phyloP scores from a whole-genome alignment of 1,140 invertebrate species.

The Macrotrachela quadricornifera region DNA sequence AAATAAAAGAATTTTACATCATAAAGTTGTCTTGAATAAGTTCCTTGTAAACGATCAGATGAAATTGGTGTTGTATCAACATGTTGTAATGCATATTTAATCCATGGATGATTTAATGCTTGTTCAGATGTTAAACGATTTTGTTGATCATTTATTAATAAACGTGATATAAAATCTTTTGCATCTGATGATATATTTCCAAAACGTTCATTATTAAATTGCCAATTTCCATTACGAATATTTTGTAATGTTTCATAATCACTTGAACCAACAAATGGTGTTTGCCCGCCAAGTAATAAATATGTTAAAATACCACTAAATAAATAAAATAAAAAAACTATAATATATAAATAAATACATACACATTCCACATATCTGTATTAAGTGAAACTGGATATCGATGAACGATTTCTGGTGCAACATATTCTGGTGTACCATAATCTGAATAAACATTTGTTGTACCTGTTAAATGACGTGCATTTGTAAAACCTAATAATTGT shows the following conservation, averaged over 20 bases:
- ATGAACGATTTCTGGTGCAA: neutral
- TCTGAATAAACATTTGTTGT: neutral
- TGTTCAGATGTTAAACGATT: constrained; percentile 52
- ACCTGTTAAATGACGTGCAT: no score
- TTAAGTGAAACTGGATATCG: neutral
- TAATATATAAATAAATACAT: no score
- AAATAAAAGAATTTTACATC: no score
- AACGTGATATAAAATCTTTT: constrained; percentile 60
- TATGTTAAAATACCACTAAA: constrained; percentile 6
- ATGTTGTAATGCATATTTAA: constrained; percentile 30
- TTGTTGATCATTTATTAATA: constrained; percentile 44
- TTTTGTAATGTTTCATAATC: constrained; percentile 65
- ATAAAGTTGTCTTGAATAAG: no score
- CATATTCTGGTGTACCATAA: constrained; percentile 4
- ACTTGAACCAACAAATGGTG: constrained; percentile 18
- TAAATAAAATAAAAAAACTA: no score
- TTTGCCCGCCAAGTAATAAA: constrained; percentile 24
- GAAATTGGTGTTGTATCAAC: no score
- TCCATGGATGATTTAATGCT: constrained; percentile 64
- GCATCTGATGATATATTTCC: constrained; percentile 49
- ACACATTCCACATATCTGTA: constrained; percentile 6
- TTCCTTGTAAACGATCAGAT: neutral
- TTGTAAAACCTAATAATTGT: no score
- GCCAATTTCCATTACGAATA: constrained; percentile 38
- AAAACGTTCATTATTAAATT: constrained; percentile 28